Base-by-base conservation (phyloP, 2,113 vertebrate species). In the Poecile atricapillus region DNA sequence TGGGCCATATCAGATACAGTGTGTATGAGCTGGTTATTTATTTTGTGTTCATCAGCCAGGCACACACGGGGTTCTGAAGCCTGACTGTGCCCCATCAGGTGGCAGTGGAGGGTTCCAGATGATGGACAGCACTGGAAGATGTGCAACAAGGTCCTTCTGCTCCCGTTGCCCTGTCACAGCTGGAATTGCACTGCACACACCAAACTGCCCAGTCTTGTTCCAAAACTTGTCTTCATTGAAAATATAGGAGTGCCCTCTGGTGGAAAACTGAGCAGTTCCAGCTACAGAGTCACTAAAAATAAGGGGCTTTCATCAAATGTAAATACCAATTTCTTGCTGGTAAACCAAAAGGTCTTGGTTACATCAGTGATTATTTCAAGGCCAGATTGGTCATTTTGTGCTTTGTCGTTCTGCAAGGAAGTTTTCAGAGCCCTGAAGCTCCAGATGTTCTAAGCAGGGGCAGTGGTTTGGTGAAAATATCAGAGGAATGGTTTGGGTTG, bases 191-290 rank as follows among this genome's bases (percentile, higher is more conserved):
- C 13, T 0, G 0, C 12, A 2, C 21, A 3, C 2, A 7, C 22
- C 7, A 35, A 47, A 19, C 21, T 21, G 9, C 18, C 23, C 31
- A 4, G 11, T 0, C 3, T 5, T 4, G 19, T 1, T 44, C 60
- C 28, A 14, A 82, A 28, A 35, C 9, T 68, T n/a, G 22, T 6
- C 23, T 62, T 83, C 63, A 93, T 95, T 80, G 76, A 95, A 95
- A 91, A 97, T 95, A 89, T 92, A 85, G 74, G 87, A 95, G 96
- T 94, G 93, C 96, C 96, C 95, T 95, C 96, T 97, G 78, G 70
- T 97, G 96, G 95, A 82, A 94, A 79, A 58, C 4, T 7, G 67
- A 58, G 33, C n/a, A 24, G 4, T 4, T 25, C 62, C 64, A 14
- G 4, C 31, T 71, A 70, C 20, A 2, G 13, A 5, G 13, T 11